Evolutionary conservation across 92 coral and sea anemone genomes (phyloP), one percentile per base, ranked within the genome.

Genomic region (Paramuricea clavata): DNA sequence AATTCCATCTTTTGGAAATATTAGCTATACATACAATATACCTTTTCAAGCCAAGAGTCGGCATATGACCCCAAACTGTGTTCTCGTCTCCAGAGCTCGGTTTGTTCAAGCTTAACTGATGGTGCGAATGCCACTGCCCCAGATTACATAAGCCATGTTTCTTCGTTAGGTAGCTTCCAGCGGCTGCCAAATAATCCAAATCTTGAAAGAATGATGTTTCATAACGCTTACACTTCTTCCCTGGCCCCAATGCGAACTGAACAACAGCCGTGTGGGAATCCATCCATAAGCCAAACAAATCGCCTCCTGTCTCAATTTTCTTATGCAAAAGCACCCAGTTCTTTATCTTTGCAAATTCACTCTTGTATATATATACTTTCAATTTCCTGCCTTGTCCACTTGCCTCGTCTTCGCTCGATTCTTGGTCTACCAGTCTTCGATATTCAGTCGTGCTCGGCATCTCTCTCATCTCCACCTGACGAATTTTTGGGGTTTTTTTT

Each of bases 61-160:
- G 93, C 98, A 95, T 93, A 86, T 95, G 90, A 11, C 75, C 78
- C 97, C 97, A 95, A 19, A 95, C 98, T 1, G 98, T 95, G 47
- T 56, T 90, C 69, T 95, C 90, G 67, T 95, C 98, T 83, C 94
- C 98, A 13, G 91, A 80, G 47, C 98, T 95, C 31, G 98, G 98
- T 28, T 86, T 60, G 12, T 92, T 86, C 81, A 95, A 56, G 27
- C 88, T 91, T 10, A 85, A 93, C 44, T 79, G 93, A 74, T 95
- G 98, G 52, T 95, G 98, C 9, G 98, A 95, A 83, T 95, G 98
- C 98, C 98, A 95, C 86, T 94, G 95, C n/a, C 98, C 98, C 36
- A 95, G 91, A 81, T 95, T 94, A 21, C 98, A 95, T 35, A 95
- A 59, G 50, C 97, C 97, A 74, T 95, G 93, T 15, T 60, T 72